Evolutionary conservation across 2,113 vertebrate genomes (phyloP).

Genomic region (Cebus imitator): DNA sequence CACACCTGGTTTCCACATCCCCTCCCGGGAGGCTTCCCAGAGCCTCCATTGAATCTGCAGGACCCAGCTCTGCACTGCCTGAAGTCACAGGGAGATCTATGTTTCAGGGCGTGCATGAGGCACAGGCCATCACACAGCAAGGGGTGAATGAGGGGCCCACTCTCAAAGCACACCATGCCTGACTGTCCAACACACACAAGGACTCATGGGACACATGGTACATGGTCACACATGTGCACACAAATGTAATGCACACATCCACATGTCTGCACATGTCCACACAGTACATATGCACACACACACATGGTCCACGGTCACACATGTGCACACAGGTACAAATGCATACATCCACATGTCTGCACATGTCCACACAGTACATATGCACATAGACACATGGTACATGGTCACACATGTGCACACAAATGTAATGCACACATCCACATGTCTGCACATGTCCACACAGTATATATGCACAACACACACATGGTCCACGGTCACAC

Average conservation of each 20-base stretch:
- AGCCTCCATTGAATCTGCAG: not conserved
- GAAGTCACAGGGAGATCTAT: not conserved
- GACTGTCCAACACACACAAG: not conserved
- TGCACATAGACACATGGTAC: not conserved
- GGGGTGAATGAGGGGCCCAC: not conserved
- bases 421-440: not conserved
- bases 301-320: too few relatives aligned
- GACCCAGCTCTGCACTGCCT: not conserved
- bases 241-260: too few relatives aligned
- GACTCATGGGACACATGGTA: not conserved
- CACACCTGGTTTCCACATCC: not conserved
- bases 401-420: too few relatives aligned
- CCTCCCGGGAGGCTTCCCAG: not conserved
- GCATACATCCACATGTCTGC: too few relatives aligned
- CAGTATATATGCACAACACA: not conserved
- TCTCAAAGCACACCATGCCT: not conserved
- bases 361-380: not conserved
- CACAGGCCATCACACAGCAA: not conserved
- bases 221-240: too few relatives aligned
- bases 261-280: not conserved
- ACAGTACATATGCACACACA: not conserved
- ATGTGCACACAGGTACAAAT: too few relatives aligned
- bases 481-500: fast-evolving
- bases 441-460: not conserved
- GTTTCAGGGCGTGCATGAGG: not conserved